Percentiles rank a stretch among this genome's conserved stretches.
phyloP scores from a whole-genome alignment of 2,888 invertebrate genomes.

The Resseliella maxima region DNA sequence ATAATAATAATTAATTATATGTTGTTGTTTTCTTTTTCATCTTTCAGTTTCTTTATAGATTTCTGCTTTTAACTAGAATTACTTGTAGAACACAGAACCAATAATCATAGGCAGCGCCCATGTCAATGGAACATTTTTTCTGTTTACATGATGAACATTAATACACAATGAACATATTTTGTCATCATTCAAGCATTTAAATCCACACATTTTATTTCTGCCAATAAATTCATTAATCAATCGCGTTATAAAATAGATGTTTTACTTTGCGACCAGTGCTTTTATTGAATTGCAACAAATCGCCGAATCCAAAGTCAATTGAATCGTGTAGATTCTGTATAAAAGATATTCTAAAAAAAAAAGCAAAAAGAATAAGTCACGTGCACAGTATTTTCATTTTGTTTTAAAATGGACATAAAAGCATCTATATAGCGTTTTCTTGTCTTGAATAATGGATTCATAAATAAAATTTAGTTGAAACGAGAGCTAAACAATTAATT shows the following conservation, averaged over 20 bases:
- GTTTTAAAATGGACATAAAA: too few relatives aligned
- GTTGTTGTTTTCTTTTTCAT: too few relatives aligned
- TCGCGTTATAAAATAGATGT: neutral
- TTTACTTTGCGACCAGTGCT: neutral
- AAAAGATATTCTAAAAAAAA: neutral
- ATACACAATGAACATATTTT: neutral
- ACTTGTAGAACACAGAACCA: slow-evolving; percentile 33
- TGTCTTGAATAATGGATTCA: too few relatives aligned
- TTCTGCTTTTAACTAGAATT: slow-evolving; percentile 53
- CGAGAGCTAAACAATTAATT: neutral
- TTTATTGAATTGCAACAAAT: neutral
- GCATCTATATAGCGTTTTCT: too few relatives aligned
- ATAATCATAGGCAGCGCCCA: slow-evolving; percentile 27
- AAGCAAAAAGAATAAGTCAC: too few relatives aligned
- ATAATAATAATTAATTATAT: slow-evolving; percentile 40
- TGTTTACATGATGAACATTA: neutral
- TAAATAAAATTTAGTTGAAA: neutral
- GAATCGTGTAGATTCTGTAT: neutral
- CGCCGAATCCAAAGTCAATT: neutral
- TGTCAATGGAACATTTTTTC: neutral
- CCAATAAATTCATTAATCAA: slow-evolving; percentile 39
- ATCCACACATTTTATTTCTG: neutral
- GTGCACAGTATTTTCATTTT: neutral
- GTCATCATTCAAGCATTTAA: slow-evolving; percentile 13
- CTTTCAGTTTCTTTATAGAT: neutral